A percentile compares a stretch with the other conserved stretches of the same genome.
Conservation (phyloP, 2,888 invertebrate species). For the Osmoderma eremita region DNA sequence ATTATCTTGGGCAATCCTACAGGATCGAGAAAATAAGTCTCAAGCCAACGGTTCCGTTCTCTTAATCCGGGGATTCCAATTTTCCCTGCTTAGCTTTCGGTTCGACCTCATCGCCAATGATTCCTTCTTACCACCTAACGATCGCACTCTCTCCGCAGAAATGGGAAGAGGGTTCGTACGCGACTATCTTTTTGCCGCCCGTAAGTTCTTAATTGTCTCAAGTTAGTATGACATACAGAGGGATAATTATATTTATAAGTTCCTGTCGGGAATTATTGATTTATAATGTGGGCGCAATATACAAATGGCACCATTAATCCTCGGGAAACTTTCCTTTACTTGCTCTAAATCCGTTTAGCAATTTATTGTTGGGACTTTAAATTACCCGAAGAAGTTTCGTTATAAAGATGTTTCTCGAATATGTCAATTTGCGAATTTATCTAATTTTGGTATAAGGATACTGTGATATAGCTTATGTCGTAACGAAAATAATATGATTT, state of each 20-base stretch:
- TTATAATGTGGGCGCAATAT: conserved; percentile 11
- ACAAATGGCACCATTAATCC: conserved; percentile 21
- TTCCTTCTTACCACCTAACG: conserved; percentile 28
- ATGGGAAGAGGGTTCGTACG: neutral
- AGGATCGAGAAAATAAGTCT: conserved; percentile 25
- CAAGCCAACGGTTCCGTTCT: conserved; percentile 27
- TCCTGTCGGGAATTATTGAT: conserved; percentile 26
- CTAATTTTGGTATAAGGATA: no score
- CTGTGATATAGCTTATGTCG: no score
- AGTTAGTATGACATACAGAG: conserved; percentile 16
- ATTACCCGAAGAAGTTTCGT: neutral
- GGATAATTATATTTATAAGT: conserved; percentile 31
- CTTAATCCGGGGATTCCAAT: conserved; percentile 30
- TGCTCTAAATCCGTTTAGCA: conserved; percentile 4
- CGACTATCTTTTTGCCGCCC: conserved; percentile 19
- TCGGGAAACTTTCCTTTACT: conserved; percentile 4
- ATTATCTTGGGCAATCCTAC: conserved; percentile 27
- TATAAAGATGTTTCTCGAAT: neutral
- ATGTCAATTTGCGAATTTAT: neutral
- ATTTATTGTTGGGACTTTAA: conserved; percentile 17
- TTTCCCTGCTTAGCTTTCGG: neutral
- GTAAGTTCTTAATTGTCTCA: conserved; percentile 32
- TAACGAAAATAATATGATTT: no score
- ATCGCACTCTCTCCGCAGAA: conserved; percentile 6
- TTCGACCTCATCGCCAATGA: conserved; percentile 14